Conservation (phyloP, 1,140 invertebrate genomes). For the Temnothorax longispinosus region DNA sequence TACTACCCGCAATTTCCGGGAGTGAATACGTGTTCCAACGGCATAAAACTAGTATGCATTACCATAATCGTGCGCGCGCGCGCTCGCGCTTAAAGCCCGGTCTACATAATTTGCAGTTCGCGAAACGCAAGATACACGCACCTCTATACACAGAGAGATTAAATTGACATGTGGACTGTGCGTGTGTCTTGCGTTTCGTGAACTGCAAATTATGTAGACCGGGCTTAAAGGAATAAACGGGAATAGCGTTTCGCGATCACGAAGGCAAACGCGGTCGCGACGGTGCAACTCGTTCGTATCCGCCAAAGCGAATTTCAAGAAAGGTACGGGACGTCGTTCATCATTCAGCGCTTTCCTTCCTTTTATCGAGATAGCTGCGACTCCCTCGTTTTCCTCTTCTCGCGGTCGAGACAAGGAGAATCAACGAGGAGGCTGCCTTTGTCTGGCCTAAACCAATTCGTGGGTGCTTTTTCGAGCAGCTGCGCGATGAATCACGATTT, state of each 20-base stretch:
- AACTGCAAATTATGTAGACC: too few relatives aligned
- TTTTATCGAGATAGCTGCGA: conserved; percentile 56
- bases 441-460: conserved; percentile 50
- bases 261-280: conserved; percentile 45
- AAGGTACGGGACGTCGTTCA: conserved; percentile 54
- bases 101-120: too few relatives aligned
- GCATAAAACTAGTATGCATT: conserved; percentile 42
- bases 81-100: background rate
- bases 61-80: conserved; percentile 30
- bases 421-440: conserved; percentile 46
- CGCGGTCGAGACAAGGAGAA: conserved; percentile 30
- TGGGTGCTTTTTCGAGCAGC: conserved; percentile 51
- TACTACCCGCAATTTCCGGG: conserved; percentile 38
- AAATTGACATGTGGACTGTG: too few relatives aligned
- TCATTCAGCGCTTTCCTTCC: conserved; percentile 59
- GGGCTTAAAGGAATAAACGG: conserved; percentile 40
- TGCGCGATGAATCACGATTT: conserved; percentile 60
- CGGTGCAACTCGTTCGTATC: conserved; percentile 47
- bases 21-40: conserved; percentile 38
- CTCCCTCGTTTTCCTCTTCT: background rate
- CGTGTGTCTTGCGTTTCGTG: too few relatives aligned
- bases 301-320: conserved; percentile 60
- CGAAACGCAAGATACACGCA: too few relatives aligned
- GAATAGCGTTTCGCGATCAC: conserved; percentile 56
- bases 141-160: too few relatives aligned